Base-by-base conservation (phyloP, 2,797 vertebrate genomes). In the Anolis apletophallus region DNA sequence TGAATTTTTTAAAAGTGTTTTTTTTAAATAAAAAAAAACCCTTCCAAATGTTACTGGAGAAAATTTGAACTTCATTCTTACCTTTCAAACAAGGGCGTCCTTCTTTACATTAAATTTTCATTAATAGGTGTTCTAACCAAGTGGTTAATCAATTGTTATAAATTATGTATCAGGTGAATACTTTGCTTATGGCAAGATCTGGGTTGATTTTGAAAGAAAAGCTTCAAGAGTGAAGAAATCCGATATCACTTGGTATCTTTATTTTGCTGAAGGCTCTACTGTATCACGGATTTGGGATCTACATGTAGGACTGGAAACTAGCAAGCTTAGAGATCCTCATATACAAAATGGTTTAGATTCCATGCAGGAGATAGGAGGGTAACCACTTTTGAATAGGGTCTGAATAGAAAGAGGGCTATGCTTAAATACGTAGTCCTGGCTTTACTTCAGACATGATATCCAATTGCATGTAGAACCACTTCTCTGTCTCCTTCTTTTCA, bases 131-230 rank as follows among this genome's bases (percentile, higher is more conserved):
- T 72, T 87, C 80, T 78, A 71, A 73, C 64, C 54, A 83, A 87
- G 80, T 87, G 86, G 36, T 87, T 87, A 87, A 87, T 87, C 86
- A 87, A 83, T 87, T 59, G 80, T 72, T 69, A 83, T 87, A 50
- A 83, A 87, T 83, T 77, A 83, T 87, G 80, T 21, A 83, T n/a
- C 52, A 34, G 5, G n/a, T 6, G 3, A 17, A 55, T 59, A 1
- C 57, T 52, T 71, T 86, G 83, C 75, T 75, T 9, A 40, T 85
- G 82, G 83, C 72, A 54, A 59, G 83, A 83, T 50, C 55, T 68
- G 55, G 32, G 12, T 5, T 34, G 73, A 85, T 16, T 80, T 86
- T 77, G 52, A 16, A 8, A 64, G 13, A 76, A 71, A 32, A 85
- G 77, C 21, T 5, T 69, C 78, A 87, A 83, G 23, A n/a, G 5